Conservation (phyloP, 2,113 vertebrate genomes). For the Daphoenositta chrysoptera region DNA sequence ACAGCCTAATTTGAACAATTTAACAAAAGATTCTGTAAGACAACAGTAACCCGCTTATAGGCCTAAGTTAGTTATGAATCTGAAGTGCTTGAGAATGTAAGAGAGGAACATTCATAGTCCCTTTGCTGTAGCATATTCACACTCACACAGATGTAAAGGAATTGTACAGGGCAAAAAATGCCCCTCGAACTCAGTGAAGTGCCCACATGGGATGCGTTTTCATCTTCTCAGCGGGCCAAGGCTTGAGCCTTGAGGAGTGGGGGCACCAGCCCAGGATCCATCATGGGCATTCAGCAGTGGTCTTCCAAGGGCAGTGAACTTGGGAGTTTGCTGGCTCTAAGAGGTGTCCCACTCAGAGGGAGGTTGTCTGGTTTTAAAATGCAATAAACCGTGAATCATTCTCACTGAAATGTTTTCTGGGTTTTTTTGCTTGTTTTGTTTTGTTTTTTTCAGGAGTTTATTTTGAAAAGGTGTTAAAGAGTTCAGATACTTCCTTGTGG, state of each 20-base stretch:
- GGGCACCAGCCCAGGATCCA: neutral
- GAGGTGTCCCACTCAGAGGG: neutral
- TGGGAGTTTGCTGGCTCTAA: neutral
- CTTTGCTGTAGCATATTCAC: neutral
- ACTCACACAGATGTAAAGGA: neutral
- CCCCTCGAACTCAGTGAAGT: neutral
- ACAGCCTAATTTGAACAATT: neutral
- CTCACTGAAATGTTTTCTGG: neutral
- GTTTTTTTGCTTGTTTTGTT: neutral
- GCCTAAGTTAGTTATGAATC: neutral
- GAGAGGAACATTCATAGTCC: neutral
- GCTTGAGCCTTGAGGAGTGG: neutral
- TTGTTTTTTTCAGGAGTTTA: conserved; percentile 83
- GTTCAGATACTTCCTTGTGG: conserved; percentile 96
- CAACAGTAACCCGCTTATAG: neutral
- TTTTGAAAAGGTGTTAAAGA: conserved; percentile 98
- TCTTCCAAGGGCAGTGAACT: neutral
- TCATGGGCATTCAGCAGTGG: neutral
- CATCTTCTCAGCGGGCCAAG: neutral
- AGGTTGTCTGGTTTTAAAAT: neutral
- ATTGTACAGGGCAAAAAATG: neutral
- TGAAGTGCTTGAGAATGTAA: neutral
- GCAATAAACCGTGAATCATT: neutral
- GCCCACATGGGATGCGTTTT: neutral
- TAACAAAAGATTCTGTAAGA: neutral